Percentiles rank a stretch among this genome's conserved stretches.
Evolutionary conservation across 2,113 vertebrate species (phyloP).

Genomic region (Aepyceros melampus): DNA sequence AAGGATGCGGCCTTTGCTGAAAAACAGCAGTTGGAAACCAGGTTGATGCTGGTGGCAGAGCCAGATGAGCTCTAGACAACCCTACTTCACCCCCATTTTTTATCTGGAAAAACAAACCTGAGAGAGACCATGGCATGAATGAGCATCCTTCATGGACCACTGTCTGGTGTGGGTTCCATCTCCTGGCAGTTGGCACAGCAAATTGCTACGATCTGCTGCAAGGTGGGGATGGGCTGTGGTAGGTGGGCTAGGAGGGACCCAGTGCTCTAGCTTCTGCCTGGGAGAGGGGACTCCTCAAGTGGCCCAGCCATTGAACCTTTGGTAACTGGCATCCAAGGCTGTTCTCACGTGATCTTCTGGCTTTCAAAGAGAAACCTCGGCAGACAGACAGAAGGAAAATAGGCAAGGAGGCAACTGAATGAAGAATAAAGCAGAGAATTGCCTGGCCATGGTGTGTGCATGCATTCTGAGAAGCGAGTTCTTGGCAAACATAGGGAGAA

Average conservation of each 20-base stretch:
- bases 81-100: background rate
- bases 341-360: background rate
- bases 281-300: background rate
- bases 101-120: background rate
- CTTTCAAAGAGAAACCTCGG: background rate
- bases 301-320: background rate
- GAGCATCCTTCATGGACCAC: accelerated
- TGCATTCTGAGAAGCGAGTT: background rate
- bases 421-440: background rate
- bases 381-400: background rate
- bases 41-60: background rate
- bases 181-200: background rate
- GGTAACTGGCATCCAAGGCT: background rate
- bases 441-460: background rate
- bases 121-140: background rate
- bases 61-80: background rate
- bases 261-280: background rate
- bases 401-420: background rate
- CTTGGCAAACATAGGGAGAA: background rate
- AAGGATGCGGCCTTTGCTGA: background rate
- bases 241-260: background rate
- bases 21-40: background rate
- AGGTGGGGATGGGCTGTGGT: background rate
- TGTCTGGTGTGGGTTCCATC: background rate
- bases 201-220: background rate